These are phyloP conservation scores for Oikopleura dioica DNA, from an alignment of 23 tunicate species.

Conservation along the genomic window DNA sequence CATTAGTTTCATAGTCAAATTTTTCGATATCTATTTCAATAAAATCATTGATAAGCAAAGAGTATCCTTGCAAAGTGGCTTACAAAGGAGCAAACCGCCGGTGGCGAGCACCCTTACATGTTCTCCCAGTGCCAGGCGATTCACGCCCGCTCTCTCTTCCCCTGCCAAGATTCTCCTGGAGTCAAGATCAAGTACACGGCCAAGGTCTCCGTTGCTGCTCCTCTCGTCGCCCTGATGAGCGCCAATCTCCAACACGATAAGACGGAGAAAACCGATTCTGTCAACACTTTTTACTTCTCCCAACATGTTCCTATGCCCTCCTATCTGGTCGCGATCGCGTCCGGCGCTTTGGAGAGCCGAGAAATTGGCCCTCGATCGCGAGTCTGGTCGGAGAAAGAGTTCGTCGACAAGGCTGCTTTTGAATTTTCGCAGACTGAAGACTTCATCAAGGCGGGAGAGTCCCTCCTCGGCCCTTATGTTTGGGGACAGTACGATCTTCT, in stretches of 20 bases:
- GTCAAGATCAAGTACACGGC: constrained; percentile 65
- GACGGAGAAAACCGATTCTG: not conserved
- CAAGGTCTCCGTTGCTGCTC: constrained; percentile 41
- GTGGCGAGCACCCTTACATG: constrained; percentile 64
- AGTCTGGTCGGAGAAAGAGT: constrained; percentile 65
- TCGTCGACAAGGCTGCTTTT: constrained; percentile 44
- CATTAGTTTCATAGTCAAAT: too few species aligned
- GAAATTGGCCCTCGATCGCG: constrained; percentile 67
- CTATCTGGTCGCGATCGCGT: constrained; percentile 69
- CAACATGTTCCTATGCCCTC: constrained; percentile 63
- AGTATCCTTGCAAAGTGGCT: constrained; percentile 74
- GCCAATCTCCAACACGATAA: constrained; percentile 16
- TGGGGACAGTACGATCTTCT: constrained; percentile 86
- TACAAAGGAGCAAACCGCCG: constrained; percentile 54
- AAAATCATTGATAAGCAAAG: too few species aligned
- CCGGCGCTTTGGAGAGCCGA: constrained; percentile 41
- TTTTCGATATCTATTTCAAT: too few species aligned
- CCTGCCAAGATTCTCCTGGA: constrained; percentile 88
- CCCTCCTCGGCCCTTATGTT: constrained; percentile 69
- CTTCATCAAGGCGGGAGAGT: constrained; percentile 62
- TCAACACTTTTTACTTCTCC: constrained; percentile 7
- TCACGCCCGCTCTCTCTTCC: constrained; percentile 79
- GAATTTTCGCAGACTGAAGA: constrained; percentile 92
- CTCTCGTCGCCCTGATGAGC: constrained; percentile 89
- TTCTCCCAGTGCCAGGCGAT: constrained; percentile 99